phyloP scores from a whole-genome alignment of 1,140 invertebrate species.

The Drosophila hydei region DNA sequence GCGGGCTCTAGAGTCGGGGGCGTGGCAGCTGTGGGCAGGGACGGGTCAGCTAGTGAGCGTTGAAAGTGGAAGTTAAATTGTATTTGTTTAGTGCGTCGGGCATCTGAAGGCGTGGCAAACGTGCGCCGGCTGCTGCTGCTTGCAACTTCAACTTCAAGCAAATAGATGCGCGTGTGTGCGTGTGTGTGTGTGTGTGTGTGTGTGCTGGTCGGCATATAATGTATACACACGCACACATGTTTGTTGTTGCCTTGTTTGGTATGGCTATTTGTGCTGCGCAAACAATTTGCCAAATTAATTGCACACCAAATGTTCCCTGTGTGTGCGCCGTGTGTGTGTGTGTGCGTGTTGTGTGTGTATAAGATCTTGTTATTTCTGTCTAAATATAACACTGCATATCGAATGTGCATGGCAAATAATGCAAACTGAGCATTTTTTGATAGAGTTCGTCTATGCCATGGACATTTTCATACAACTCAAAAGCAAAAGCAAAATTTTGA shows the following conservation, averaged over 20 bases:
- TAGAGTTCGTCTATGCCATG: not conserved
- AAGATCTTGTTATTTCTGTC: slow-evolving; percentile 28
- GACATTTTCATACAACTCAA: not conserved
- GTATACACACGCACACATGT: not conserved
- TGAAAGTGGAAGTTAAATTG: slow-evolving; percentile 82
- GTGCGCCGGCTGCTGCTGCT: slow-evolving; percentile 15
- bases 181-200: slow-evolving; percentile 22
- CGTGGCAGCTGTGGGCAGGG: not conserved
- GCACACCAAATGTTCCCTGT: slow-evolving; percentile 69
- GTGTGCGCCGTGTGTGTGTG: not conserved
- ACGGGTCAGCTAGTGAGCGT: slow-evolving; percentile 12
- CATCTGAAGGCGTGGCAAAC: slow-evolving; percentile 1
- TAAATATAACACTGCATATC: slow-evolving; percentile 43
- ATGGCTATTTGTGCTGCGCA: slow-evolving; percentile 62
- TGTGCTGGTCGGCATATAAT: slow-evolving; percentile 7
- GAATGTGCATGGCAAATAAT: slow-evolving; percentile 22
- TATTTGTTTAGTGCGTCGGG: slow-evolving; percentile 67
- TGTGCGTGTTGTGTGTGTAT: slow-evolving; percentile 21
- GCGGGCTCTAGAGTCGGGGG: not conserved
- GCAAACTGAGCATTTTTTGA: slow-evolving; percentile 6
- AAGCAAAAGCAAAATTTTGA: too few relatives aligned
- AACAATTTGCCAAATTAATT: slow-evolving; percentile 82
- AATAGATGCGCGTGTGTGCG: slow-evolving; percentile 22
- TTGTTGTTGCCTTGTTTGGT: slow-evolving; percentile 30
- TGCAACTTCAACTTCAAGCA: slow-evolving; percentile 36